These are phyloP conservation scores for Camponotus fellah DNA, from an alignment of 2,888 invertebrate species.

Conservation along the genomic window DNA sequence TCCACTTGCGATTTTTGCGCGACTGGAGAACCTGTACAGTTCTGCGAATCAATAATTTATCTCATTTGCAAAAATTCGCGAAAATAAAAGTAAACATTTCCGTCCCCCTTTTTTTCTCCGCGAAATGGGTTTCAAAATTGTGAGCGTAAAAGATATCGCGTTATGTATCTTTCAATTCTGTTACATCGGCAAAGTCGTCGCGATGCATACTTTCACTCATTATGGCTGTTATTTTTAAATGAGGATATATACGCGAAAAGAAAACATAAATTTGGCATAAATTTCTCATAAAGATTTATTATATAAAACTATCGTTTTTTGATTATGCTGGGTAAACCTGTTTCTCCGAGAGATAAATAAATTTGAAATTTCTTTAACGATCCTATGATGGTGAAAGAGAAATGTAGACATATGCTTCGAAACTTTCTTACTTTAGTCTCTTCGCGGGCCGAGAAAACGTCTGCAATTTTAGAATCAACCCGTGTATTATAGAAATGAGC, in stretches of 20 bases:
- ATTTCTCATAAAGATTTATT: conserved; percentile 37
- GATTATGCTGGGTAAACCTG: conserved; percentile 15
- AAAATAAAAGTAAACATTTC: conserved; percentile 4
- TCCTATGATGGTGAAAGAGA: conserved; percentile 1
- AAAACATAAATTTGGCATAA: not conserved
- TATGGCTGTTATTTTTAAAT: conserved; percentile 24
- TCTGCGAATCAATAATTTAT: not conserved
- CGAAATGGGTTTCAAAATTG: not conserved
- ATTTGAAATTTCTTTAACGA: conserved; percentile 8
- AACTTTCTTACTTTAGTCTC: not conserved
- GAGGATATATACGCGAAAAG: not conserved
- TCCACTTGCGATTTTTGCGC: conserved; percentile 51
- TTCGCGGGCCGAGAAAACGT: not conserved
- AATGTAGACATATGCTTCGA: not conserved
- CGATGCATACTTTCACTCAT: conserved; percentile 43
- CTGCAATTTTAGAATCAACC: conserved; percentile 13
- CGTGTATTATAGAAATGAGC: conserved; percentile 1
- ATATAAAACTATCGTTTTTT: not conserved
- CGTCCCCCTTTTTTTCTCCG: not conserved
- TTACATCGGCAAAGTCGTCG: not conserved
- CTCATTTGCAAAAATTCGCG: not conserved
- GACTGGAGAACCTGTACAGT: not conserved
- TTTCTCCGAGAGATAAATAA: conserved; percentile 9
- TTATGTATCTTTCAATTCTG: not conserved
- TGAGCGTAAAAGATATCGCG: not conserved